Base-by-base conservation (phyloP, 2,888 invertebrate species). In the Drosophila mimetica region DNA sequence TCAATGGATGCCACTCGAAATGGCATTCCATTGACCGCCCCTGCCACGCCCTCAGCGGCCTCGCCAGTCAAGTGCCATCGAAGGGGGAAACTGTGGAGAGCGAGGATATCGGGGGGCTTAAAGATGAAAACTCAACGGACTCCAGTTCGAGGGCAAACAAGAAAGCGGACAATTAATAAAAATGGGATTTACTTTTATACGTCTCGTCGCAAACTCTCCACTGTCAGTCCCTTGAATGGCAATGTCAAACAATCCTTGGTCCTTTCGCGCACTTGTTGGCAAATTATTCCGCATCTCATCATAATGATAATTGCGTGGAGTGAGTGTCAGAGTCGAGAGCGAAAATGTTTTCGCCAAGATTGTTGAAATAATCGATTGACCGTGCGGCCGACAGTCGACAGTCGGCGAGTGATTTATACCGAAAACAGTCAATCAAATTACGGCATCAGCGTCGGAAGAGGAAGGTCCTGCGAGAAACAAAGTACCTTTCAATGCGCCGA, bases 141-240 rank as follows among this genome's bases (percentile, higher is more conserved):
- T 44, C 66, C 37, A 28, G 34, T 54, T 25, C 55, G 55, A 67
- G 64, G 57, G 51, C 63, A 52, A 44, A 37, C 71, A 59, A 60
- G 67, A 67, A 63, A 58, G 57, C 51, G 65, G 32, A 65, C 81
- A 81, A 84, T 81, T 81, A 81, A 81, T 72, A 84, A 86, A 86
- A 80, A 77, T 86, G 55, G 54, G 71, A 73, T 73, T 80, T 51
- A 75, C 77, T 83, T 83, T 58, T 75, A 69, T 69, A 71, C 70
- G 70, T 53, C 60, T 46, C 60, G 30, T 18, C 37, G 37, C 42
- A 20, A 37, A 30, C 39, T 60, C 71, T 36, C 20, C 47, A 41
- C 65, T n/a, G 6, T 6, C 16, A 25, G 44, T 36, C 22, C 37
- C n/a, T 37, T 30, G 44, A 37, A 60, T 32, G 63, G 67, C 69